These are phyloP conservation scores for Crotalus tigris DNA, from an alignment of 2,113 vertebrate genomes.

Conservation along the genomic window DNA sequence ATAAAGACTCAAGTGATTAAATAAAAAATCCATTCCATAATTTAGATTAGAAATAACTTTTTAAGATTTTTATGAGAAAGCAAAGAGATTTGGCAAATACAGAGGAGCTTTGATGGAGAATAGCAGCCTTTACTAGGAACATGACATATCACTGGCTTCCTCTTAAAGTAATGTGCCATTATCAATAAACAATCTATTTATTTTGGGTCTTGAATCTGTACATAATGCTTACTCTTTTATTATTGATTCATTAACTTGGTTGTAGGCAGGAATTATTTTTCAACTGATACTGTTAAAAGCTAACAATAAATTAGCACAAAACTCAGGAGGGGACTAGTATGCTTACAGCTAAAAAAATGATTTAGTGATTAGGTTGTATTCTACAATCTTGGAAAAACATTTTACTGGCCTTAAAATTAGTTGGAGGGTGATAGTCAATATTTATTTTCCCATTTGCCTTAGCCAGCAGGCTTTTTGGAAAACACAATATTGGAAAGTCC, in stretches of 20 bases:
- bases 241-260: not conserved
- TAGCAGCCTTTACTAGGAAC: slow-evolving; percentile 22
- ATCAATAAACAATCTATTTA: not conserved
- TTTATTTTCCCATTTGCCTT: not conserved
- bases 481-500: not conserved
- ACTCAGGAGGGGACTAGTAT: not conserved
- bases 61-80: accelerated
- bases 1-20: slow-evolving; percentile 11
- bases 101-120: slow-evolving; percentile 26
- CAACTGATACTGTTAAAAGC: not conserved
- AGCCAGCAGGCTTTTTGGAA: not conserved
- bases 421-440: not conserved
- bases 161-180: not conserved
- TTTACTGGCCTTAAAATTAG: not conserved
- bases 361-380: not conserved
- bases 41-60: not conserved
- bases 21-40: not conserved
- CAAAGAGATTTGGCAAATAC: not conserved
- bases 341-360: not conserved
- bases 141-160: not conserved
- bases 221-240: not conserved
- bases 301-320: not conserved
- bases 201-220: not conserved
- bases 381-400: not conserved
- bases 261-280: not conserved